These are phyloP conservation scores for Alethe castanea DNA, from an alignment of 2,113 vertebrate species.

Conservation along the genomic window DNA sequence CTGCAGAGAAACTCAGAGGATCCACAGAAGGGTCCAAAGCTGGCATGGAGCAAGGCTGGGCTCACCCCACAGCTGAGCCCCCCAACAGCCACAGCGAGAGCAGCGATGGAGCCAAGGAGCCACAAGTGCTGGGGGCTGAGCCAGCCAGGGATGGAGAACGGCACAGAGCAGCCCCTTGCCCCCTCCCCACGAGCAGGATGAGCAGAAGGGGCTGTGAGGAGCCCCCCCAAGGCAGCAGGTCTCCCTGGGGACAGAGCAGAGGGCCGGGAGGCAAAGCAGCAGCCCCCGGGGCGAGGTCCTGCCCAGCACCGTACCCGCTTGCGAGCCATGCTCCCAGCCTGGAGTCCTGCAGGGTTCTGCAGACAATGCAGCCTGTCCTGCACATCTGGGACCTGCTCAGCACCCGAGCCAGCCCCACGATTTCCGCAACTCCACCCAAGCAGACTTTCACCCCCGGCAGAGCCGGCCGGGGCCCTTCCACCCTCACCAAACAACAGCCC, in stretches of 20 bases:
- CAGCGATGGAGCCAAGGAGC: background rate
- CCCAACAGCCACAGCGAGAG: background rate
- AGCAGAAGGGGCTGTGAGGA: background rate
- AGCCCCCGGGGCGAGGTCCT: fast-evolving
- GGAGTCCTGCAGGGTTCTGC: background rate
- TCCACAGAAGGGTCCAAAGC: background rate
- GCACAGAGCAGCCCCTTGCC: background rate
- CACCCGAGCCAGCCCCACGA: background rate
- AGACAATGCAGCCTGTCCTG: background rate
- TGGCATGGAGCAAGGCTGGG: fast-evolving
- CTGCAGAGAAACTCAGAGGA: fast-evolving
- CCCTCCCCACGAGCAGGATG: background rate
- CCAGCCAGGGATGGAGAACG: background rate
- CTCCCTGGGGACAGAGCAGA: background rate
- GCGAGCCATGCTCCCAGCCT: slow-evolving; percentile 29
- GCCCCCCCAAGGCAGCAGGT: background rate
- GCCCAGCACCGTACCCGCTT: slow-evolving; percentile 4
- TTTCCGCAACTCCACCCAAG: slow-evolving; percentile 38
- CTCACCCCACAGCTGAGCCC: background rate
- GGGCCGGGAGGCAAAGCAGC: background rate
- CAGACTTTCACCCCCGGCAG: background rate
- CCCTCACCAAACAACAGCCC: background rate
- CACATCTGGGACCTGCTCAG: background rate
- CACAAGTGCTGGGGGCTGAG: fast-evolving
- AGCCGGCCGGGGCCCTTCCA: background rate